Percentiles rank a stretch among this genome's conserved stretches.
Evolutionary conservation across 2,888 invertebrate species (phyloP).

Genomic region (Rapana venosa): DNA sequence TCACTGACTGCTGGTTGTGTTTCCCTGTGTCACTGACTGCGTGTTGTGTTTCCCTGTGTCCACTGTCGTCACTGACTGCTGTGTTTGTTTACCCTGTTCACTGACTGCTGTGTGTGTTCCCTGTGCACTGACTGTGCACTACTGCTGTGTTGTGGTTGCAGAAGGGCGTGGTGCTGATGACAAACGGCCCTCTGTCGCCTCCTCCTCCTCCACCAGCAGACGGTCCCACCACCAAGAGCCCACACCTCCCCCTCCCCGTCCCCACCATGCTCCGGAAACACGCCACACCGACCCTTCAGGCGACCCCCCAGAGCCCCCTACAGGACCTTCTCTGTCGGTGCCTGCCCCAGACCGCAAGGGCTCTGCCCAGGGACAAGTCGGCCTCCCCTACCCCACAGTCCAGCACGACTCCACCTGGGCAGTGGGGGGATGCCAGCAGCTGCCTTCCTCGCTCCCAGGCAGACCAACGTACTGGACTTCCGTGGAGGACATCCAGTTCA

Average conservation of each 20-base stretch:
- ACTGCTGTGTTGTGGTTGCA: too few species aligned
- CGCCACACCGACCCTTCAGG: neutral
- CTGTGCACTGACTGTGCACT: too few species aligned
- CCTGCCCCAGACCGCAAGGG: neutral
- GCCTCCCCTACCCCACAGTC: slow-evolving; percentile 36
- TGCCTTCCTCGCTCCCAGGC: neutral
- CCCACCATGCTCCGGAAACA: neutral
- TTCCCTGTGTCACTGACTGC: too few species aligned
- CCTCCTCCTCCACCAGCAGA: slow-evolving; percentile 8
- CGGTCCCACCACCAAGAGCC: neutral
- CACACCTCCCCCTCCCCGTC: neutral
- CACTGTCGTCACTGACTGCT: too few species aligned
- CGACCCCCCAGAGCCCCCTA: neutral
- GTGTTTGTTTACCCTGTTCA: too few species aligned
- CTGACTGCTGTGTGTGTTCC: too few species aligned
- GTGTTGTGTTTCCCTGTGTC: too few species aligned
- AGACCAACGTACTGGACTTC: slow-evolving; percentile 43
- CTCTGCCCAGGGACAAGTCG: slow-evolving; percentile 19
- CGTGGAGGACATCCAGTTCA: slow-evolving; percentile 49
- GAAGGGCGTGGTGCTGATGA: neutral
- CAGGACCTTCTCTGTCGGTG: neutral
- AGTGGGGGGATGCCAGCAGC: slow-evolving; percentile 24
- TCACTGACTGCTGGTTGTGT: too few species aligned
- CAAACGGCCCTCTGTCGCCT: neutral
- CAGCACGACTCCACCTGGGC: slow-evolving; percentile 30